Evolutionary conservation across 2,888 invertebrate species (phyloP).

Genomic region (Dicranocentrus wangi): DNA sequence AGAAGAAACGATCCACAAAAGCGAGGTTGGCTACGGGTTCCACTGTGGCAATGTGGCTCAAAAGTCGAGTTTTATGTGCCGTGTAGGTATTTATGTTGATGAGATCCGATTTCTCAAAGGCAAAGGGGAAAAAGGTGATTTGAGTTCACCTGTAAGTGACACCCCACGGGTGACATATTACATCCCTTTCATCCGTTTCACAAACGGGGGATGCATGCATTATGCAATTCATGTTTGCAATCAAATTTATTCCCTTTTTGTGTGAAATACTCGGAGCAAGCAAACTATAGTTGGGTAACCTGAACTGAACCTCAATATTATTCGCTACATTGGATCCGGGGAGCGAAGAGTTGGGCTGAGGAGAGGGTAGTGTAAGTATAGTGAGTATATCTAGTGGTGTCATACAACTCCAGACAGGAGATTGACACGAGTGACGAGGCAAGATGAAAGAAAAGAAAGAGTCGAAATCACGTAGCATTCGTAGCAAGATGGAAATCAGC

Average conservation of each 20-base stretch:
- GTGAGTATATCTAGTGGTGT: too few species aligned
- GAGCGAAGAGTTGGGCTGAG: too few species aligned
- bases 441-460: background rate
- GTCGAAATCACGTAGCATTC: too few species aligned
- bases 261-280: background rate
- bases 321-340: conserved; percentile 5
- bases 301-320: conserved; percentile 6
- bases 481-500: too few species aligned
- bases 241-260: conserved; percentile 22
- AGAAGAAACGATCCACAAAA: too few species aligned
- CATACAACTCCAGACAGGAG: conserved; percentile 32
- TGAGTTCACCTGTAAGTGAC: conserved; percentile 4
- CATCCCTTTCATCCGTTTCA: background rate
- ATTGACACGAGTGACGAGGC: conserved; percentile 33
- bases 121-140: background rate
- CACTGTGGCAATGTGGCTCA: too few species aligned
- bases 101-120: background rate
- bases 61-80: too few species aligned
- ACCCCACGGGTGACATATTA: background rate
- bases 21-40: too few species aligned
- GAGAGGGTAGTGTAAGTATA: too few species aligned
- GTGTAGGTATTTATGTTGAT: too few species aligned
- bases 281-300: background rate
- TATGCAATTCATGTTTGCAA: conserved; percentile 38
- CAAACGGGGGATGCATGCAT: background rate